A percentile compares a stretch with the other conserved stretches of the same genome.
Evolutionary conservation across 2,797 vertebrate genomes (phyloP).

Genomic region (Thunnus albacares): DNA sequence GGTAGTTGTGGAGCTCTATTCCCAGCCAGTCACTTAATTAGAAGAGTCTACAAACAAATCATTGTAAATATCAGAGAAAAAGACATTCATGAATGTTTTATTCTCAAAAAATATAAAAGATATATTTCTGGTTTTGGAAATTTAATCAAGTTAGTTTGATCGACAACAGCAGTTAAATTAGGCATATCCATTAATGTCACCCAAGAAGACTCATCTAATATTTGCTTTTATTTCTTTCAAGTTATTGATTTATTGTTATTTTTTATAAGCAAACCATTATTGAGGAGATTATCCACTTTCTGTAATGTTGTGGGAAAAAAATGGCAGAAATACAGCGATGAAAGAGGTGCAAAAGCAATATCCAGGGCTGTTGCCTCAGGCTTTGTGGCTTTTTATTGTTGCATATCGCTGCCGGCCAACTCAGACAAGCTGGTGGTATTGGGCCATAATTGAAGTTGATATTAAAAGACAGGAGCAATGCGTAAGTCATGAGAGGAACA

Average conservation of each 20-base stretch:
- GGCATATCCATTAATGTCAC: not conserved
- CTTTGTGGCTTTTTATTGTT: slow-evolving; percentile 55
- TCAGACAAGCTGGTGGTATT: slow-evolving; percentile 37
- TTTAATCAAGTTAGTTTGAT: not conserved
- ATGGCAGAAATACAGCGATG: slow-evolving; percentile 32
- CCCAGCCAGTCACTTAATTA: no score
- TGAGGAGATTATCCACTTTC: slow-evolving; percentile 25
- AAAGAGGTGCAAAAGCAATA: slow-evolving; percentile 51
- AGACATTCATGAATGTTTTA: not conserved
- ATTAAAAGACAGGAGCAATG: slow-evolving; percentile 74
- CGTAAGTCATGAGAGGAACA: slow-evolving; percentile 77
- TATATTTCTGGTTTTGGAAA: not conserved
- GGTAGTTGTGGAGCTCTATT: no score
- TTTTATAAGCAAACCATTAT: slow-evolving; percentile 12
- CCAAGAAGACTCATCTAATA: not conserved
- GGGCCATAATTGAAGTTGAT: slow-evolving; percentile 71
- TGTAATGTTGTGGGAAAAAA: slow-evolving; percentile 37
- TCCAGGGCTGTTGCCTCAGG: slow-evolving; percentile 46
- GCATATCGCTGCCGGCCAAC: slow-evolving; percentile 34
- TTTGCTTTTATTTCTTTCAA: not conserved
- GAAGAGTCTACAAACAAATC: not conserved
- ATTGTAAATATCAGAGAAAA: not conserved
- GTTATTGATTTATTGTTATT: slow-evolving; percentile 9
- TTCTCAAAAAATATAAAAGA: not conserved
- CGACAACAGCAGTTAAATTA: not conserved